Percentiles rank a stretch among this genome's conserved stretches.
Evolutionary conservation across 2,113 vertebrate genomes (phyloP).

Genomic region (Aegotheles bennettii): DNA sequence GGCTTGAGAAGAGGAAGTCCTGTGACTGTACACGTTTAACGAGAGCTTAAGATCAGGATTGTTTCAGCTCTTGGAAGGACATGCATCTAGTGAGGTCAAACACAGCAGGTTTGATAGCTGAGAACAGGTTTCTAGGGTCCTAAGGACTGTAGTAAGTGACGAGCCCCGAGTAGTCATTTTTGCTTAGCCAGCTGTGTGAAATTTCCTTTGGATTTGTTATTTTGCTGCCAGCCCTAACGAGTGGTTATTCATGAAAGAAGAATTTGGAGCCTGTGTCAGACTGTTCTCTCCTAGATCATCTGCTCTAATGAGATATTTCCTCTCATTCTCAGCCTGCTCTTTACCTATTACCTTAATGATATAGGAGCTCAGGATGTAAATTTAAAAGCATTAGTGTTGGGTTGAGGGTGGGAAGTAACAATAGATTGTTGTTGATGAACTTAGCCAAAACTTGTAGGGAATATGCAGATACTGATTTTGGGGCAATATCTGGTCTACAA

Average conservation of each 20-base stretch:
- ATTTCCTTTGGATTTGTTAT: neutral
- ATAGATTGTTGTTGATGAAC: neutral
- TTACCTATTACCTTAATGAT: neutral
- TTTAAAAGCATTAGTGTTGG: neutral
- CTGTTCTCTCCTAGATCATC: neutral
- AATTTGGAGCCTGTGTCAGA: neutral
- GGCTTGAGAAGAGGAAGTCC: neutral
- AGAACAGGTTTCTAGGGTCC: neutral
- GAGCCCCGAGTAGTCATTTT: neutral
- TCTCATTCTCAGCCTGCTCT: neutral
- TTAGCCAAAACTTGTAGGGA: neutral
- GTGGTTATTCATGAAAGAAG: neutral
- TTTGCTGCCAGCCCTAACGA: neutral
- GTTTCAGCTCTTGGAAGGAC: neutral
- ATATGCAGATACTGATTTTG: neutral
- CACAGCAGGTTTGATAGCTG: neutral
- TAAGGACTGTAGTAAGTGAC: neutral
- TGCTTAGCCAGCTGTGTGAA: neutral
- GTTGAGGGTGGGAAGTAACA: neutral
- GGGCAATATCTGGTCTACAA: neutral
- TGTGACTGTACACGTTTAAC: neutral
- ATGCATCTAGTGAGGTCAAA: neutral
- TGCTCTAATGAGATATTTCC: slow-evolving; percentile 22
- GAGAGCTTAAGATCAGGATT: neutral
- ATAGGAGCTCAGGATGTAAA: neutral